phyloP scores from a whole-genome alignment of 1,140 invertebrate genomes.

The Heliconius nattereri region DNA sequence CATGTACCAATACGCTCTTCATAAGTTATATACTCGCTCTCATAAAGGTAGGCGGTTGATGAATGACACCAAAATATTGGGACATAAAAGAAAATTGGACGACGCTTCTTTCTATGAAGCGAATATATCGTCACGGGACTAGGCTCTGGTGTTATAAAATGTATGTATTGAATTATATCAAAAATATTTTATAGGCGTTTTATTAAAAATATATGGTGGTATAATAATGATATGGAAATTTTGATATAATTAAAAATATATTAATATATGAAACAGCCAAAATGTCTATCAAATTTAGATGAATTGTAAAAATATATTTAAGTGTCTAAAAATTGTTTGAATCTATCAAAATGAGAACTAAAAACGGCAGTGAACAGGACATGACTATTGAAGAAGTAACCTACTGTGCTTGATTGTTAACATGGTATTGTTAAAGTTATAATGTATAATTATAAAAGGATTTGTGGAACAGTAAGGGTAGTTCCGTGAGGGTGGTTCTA shows the following conservation, averaged over 20 bases:
- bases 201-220: background rate
- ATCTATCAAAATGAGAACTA: constrained; percentile 1
- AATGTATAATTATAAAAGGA: background rate
- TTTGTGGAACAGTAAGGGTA: background rate
- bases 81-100: constrained; percentile 12
- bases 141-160: background rate
- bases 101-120: background rate
- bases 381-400: background rate
- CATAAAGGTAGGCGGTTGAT: constrained; percentile 7
- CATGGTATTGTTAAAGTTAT: background rate
- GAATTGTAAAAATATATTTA: background rate
- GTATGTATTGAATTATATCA: background rate
- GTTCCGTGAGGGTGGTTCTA: constrained; percentile 12
- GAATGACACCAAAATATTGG: constrained; percentile 11
- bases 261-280: background rate
- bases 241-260: background rate
- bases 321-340: background rate
- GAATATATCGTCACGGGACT: background rate
- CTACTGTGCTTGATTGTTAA: background rate
- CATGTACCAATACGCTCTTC: background rate
- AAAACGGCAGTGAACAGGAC: background rate
- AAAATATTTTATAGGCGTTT: too few species aligned
- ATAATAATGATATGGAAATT: background rate
- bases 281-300: background rate
- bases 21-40: background rate